Evolutionary conservation across 1,140 invertebrate species (phyloP).

Genomic region (Penaeus indicus): DNA sequence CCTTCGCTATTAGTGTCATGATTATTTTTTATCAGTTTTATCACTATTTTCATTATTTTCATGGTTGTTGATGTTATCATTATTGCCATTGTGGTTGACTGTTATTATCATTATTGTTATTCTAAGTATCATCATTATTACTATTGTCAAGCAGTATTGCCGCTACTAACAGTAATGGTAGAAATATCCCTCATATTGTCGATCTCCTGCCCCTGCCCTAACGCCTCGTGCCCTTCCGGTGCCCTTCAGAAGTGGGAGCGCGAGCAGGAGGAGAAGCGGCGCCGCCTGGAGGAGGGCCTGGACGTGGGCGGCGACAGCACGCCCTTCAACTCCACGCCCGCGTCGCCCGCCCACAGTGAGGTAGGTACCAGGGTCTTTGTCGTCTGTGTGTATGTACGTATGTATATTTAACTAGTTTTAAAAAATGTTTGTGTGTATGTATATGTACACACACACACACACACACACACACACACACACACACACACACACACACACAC

Average conservation of each 20-base stretch:
- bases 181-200: no score
- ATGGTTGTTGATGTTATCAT: neutral
- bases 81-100: neutral
- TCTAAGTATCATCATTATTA: neutral
- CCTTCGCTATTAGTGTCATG: slow-evolving; percentile 5
- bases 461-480: no score
- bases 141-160: neutral
- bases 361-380: neutral
- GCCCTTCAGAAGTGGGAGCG: slow-evolving; percentile 56
- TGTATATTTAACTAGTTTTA: no score
- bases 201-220: no score
- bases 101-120: slow-evolving; percentile 8
- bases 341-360: slow-evolving; percentile 56
- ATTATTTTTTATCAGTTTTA: neutral
- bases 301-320: slow-evolving; percentile 44
- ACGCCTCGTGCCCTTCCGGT: neutral
- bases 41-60: neutral
- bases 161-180: no score
- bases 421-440: no score
- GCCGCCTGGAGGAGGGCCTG: slow-evolving; percentile 59
- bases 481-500: no score
- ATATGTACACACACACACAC: no score
- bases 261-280: slow-evolving; percentile 61
- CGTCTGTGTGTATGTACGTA: neutral
- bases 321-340: slow-evolving; percentile 46